These are phyloP conservation scores for Hirtodrosophila duncani DNA, from an alignment of 2,888 invertebrate species.

Conservation along the genomic window DNA sequence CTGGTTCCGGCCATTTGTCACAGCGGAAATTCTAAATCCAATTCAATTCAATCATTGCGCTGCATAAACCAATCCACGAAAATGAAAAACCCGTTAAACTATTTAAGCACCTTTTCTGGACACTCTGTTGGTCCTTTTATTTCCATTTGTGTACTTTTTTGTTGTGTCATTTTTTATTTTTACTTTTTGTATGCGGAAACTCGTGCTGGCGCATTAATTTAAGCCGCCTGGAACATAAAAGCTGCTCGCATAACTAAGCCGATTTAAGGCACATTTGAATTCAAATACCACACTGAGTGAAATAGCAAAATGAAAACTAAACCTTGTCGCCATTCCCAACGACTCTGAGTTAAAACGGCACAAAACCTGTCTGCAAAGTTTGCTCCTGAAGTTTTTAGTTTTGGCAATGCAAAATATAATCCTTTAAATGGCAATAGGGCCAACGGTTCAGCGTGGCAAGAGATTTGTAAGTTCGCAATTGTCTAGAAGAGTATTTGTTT, in stretches of 20 bases:
- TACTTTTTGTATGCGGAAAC: slow-evolving; percentile 13
- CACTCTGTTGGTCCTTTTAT: not conserved
- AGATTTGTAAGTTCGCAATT: slow-evolving; percentile 26
- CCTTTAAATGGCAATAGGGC: slow-evolving; percentile 56
- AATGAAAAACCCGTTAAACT: slow-evolving; percentile 30
- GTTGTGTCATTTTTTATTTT: slow-evolving; percentile 22
- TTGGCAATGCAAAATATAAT: slow-evolving; percentile 55
- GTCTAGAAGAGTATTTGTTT: too few species aligned
- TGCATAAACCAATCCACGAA: slow-evolving; percentile 9
- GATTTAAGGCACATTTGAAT: slow-evolving; percentile 72
- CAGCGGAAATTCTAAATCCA: slow-evolving; percentile 18
- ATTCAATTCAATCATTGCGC: slow-evolving; percentile 27
- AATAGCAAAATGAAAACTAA: slow-evolving; percentile 52
- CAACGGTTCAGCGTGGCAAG: slow-evolving; percentile 22
- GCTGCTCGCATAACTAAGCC: slow-evolving; percentile 63
- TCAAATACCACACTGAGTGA: slow-evolving; percentile 55
- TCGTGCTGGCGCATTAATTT: slow-evolving; percentile 56
- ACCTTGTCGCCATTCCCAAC: slow-evolving; percentile 27
- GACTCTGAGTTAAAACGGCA: slow-evolving; percentile 41
- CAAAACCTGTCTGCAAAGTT: slow-evolving; percentile 70
- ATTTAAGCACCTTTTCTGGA: slow-evolving; percentile 49
- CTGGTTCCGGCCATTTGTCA: too few species aligned
- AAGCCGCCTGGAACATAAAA: slow-evolving; percentile 55
- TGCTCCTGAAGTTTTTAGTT: slow-evolving; percentile 48
- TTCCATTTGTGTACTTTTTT: slow-evolving; percentile 13